These are phyloP conservation scores for Lutjanus campechanus DNA, from an alignment of 2,797 vertebrate species.

Conservation along the genomic window DNA sequence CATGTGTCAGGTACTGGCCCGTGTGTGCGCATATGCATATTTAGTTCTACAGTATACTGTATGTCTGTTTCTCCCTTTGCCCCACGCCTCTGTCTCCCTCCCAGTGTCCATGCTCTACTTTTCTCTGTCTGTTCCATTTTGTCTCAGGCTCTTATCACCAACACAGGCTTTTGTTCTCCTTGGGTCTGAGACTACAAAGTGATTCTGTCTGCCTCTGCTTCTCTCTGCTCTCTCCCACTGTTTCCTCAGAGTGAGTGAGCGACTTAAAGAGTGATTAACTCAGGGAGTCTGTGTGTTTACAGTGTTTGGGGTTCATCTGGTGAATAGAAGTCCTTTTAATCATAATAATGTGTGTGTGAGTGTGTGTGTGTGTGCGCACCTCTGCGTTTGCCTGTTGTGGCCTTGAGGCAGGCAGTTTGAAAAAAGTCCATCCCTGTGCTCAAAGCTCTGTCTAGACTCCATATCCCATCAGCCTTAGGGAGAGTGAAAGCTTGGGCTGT, in stretches of 20 bases:
- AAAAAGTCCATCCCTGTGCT: constrained; percentile 16
- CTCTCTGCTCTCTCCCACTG: constrained; percentile 49
- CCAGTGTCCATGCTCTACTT: constrained; percentile 73
- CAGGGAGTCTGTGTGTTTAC: constrained; percentile 37
- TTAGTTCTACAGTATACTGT: constrained; percentile 49
- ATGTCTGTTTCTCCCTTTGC: constrained; percentile 34
- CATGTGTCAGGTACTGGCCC: constrained; percentile 24
- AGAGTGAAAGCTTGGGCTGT: constrained; percentile 9
- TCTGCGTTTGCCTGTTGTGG: constrained; percentile 14
- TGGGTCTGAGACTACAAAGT: constrained; percentile 73
- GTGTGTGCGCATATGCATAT: constrained; percentile 26
- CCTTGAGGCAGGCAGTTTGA: constrained; percentile 20
- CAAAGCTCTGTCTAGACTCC: constrained; percentile 32
- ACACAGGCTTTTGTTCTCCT: constrained; percentile 70
- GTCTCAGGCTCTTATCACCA: constrained; percentile 74
- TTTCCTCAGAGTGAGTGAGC: constrained; percentile 44
- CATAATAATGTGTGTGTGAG: background rate
- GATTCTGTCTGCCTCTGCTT: constrained; percentile 58
- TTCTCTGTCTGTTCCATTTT: constrained; percentile 74
- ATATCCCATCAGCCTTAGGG: constrained; percentile 57
- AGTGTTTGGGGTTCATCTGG: constrained; percentile 31
- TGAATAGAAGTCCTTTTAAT: constrained; percentile 20
- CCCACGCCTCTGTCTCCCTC: constrained; percentile 43
- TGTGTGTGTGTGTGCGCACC: background rate
- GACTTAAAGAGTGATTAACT: constrained; percentile 49